Base-by-base conservation (phyloP, 2,888 invertebrate species). In the Galerucella calmariensis region DNA sequence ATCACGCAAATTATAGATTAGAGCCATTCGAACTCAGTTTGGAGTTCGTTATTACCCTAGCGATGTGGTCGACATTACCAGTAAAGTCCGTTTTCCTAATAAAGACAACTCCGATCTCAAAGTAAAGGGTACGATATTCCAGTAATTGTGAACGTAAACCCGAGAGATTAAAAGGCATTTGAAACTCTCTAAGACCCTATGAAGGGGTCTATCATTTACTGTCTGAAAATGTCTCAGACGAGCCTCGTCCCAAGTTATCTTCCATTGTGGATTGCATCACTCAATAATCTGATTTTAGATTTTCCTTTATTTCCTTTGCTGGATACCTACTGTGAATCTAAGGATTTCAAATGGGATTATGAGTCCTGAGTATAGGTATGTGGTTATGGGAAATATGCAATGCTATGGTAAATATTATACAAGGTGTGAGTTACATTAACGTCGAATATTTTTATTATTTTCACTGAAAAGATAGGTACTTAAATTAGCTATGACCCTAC, bases 41-140 rank as follows among this genome's bases (percentile, higher is more conserved):
- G 16, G 53, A 59, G 58, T 68, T 68, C 59, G 41, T 68, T 68
- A 68, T 68, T 67, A 67, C 67, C 56, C 67, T 51, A 11, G 44
- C 44, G 65, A 20, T 20, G 44, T 65, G 44, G 65, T 27, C 51
- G 24, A 67, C 67, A 51, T 62, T 53, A 14, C 67, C 44, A 69
- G 59, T 41, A 48, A 70, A 75, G 75, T 75, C 75, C 70, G 70
- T 73, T 76, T 72, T 67, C 73, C 72, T 76, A 76, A 77, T 75
- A 74, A 75, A 73, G 72, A 62, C 67, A 77, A 78, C 70, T 79
- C 75, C 48, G 72, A 16, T 72, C 74, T 72, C 75, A 71, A 81
- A 79, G 79, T 82, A 81, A 83, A 83, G 82, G 83, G 84, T 82
- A 82, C 82, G 82, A 81, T 84, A 84, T 83, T 84, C 81, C 81